Base-by-base conservation (phyloP, 2,797 vertebrate genomes). In the Centroberyx gerrardi region DNA sequence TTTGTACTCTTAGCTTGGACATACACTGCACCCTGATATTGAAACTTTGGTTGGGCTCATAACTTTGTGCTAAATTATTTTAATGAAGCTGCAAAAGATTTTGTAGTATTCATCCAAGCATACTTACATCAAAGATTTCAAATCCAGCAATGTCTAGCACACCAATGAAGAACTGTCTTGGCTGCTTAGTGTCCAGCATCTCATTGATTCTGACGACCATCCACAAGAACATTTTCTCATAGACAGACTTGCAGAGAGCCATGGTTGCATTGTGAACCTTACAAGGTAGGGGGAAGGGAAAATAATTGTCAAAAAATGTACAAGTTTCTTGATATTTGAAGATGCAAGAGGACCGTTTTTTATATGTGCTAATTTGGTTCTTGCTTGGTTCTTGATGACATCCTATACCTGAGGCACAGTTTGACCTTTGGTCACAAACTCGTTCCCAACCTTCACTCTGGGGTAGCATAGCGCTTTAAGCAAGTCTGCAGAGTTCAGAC, bases 101-200 rank as follows among this genome's bases (percentile, higher is more conserved):
- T 48, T 48, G 48, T 51, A 51, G n/a, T 51, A 51, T 18, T 51
- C 48, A 51, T 51, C 8, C 2, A 60, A 38, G 7, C 70, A 22
- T 55, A 89, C 94, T 95, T 83, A 96, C 95, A 67, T 96, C 95
- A 85, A 96, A 96, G 75, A 96, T 96, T 87, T 96, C 95, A 49
- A 96, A 95, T 31, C 96, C 96, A 75, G 96, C 96, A 0, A 97
- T 97, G 70, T 97, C 96, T 88, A 97, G 83, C n/a, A 97, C 96
- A 28, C 96, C 96, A 52, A 96, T 97, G 83, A 96, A 97, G 78
- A 93, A 95, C 70, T 96, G 95, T 74, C 96, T 94, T 62, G 95
- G 83, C 65, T 96, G 95, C 79, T 95, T 97, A 0, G 96, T 97
- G 56, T 96, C 96, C 92, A 97, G 82, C 87, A 96, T 96, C 27